These are phyloP conservation scores for Stegodyphus dumicola DNA, from an alignment of 1,140 invertebrate genomes.

Conservation along the genomic window DNA sequence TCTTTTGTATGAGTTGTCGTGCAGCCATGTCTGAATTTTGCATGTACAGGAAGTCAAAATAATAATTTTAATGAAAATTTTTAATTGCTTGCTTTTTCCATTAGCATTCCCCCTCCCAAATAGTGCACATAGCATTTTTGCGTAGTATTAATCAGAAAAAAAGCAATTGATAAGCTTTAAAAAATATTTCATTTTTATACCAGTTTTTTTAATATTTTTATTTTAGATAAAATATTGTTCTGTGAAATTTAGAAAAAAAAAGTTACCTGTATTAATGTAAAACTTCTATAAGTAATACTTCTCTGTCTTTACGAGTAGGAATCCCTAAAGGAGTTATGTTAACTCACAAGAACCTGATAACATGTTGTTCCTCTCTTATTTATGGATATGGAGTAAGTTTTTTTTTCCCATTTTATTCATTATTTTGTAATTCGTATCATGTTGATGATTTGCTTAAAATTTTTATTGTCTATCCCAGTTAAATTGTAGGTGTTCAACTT, in stretches of 20 bases:
- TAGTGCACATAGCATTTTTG: too few species aligned
- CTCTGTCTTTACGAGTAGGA: neutral
- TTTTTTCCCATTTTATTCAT: neutral
- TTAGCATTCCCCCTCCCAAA: too few species aligned
- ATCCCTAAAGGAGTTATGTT: conserved; percentile 83
- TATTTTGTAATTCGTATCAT: neutral
- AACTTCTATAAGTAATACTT: neutral
- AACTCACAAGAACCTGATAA: conserved; percentile 91
- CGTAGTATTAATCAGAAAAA: too few species aligned
- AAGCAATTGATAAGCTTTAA: too few species aligned
- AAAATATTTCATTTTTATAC: too few species aligned
- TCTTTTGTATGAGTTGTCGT: too few species aligned
- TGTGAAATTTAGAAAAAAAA: conserved; percentile 71
- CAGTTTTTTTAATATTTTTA: too few species aligned
- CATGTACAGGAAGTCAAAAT: too few species aligned
- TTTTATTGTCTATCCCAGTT: neutral
- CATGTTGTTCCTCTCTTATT: conserved; percentile 78
- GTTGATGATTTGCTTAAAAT: too few species aligned
- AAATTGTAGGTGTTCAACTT: neutral
- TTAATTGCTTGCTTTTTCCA: too few species aligned
- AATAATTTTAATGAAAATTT: too few species aligned
- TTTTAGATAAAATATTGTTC: neutral
- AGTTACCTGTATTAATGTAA: conserved; percentile 68
- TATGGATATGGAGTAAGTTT: conserved; percentile 34
- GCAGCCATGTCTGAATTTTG: too few species aligned